Evolutionary conservation across 2,888 invertebrate species (phyloP).

Genomic region (Stenodera caucasica): DNA sequence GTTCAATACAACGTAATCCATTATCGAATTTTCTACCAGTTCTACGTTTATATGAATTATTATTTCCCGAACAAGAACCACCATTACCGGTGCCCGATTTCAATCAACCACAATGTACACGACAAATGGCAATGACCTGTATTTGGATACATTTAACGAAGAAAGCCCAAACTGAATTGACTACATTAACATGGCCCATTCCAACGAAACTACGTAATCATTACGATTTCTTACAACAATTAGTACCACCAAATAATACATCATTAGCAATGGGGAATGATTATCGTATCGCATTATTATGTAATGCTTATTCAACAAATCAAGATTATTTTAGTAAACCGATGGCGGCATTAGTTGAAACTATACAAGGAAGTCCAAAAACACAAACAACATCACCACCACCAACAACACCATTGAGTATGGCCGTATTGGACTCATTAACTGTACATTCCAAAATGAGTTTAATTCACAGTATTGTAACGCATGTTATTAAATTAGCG

Average conservation of each 20-base stretch:
- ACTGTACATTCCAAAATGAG: constrained; percentile 97
- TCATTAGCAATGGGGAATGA: constrained; percentile 80
- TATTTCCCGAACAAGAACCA: constrained; percentile 92
- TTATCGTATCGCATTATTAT: constrained; percentile 87
- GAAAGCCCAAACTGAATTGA: constrained; percentile 87
- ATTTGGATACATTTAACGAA: constrained; percentile 96
- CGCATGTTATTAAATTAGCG: constrained; percentile 87
- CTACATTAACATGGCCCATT: constrained; percentile 58
- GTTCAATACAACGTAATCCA: constrained; percentile 93
- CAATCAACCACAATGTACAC: constrained; percentile 80
- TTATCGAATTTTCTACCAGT: constrained; percentile 87
- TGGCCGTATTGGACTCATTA: constrained; percentile 86
- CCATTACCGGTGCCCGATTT: constrained; percentile 88
- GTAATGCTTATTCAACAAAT: constrained; percentile 95
- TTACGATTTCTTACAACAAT: constrained; percentile 80
- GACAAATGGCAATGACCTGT: constrained; percentile 92
- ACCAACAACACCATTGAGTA: constrained; percentile 85
- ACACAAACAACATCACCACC: constrained; percentile 48
- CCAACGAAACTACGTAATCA: constrained; percentile 50
- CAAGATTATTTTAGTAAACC: constrained; percentile 88
- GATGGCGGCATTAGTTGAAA: constrained; percentile 89
- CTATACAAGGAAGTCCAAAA: constrained; percentile 66
- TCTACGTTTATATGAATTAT: constrained; percentile 84
- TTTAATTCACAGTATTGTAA: constrained; percentile 68
- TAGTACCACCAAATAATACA: constrained; percentile 72